These are phyloP conservation scores for Halocaridina rubra DNA, from an alignment of 2,888 invertebrate genomes.

Conservation along the genomic window DNA sequence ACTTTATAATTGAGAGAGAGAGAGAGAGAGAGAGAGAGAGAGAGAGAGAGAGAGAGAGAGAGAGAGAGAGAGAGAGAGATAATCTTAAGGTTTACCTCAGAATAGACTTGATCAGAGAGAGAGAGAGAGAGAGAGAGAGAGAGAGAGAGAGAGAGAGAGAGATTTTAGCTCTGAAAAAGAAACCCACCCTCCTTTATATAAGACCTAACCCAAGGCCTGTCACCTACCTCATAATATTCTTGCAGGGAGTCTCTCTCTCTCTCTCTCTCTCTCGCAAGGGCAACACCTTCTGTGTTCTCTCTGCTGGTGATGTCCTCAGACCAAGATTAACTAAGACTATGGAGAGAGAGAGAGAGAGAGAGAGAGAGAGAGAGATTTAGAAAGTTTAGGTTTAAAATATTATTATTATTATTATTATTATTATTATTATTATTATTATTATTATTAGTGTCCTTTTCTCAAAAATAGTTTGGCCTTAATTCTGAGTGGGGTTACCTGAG, in stretches of 20 bases:
- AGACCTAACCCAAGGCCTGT: too few relatives aligned
- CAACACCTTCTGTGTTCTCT: too few relatives aligned
- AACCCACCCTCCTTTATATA: too few relatives aligned
- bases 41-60: not conserved
- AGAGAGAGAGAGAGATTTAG: conserved; percentile 8
- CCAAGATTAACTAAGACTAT: too few relatives aligned
- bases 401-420: not conserved
- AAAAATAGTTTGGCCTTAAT: not conserved
- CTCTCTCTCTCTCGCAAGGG: not conserved
- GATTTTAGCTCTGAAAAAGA: too few relatives aligned
- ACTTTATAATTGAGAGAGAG: not conserved
- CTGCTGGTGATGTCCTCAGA: too few relatives aligned
- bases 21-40: conserved; percentile 6
- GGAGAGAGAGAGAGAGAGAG: conserved; percentile 19
- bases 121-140: conserved; percentile 8
- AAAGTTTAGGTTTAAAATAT: not conserved
- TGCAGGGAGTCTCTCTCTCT: not conserved
- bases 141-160: not conserved
- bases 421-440: not conserved
- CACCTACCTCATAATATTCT: too few relatives aligned
- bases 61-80: not conserved
- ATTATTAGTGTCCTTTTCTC: not conserved
- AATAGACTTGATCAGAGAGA: not conserved
- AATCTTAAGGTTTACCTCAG: too few relatives aligned
- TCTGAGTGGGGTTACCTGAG: not conserved